Evolutionary conservation across 2,113 vertebrate genomes (phyloP), one percentile per base, ranked within the genome.

Genomic region (Perca schrenkii): DNA sequence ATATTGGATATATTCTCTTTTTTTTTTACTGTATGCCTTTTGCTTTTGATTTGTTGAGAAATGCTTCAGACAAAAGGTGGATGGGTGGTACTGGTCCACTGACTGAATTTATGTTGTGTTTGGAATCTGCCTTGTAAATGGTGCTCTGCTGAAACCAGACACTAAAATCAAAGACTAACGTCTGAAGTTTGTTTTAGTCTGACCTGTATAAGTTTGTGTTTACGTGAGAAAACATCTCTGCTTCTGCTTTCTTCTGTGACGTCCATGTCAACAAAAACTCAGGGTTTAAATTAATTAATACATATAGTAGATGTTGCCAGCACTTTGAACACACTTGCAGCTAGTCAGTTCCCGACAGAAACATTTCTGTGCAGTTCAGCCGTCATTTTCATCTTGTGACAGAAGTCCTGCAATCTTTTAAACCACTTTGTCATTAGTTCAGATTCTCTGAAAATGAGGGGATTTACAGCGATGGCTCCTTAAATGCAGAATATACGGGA

Each of bases 381-480:
- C 8, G 0, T 68, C 74, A 61, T 74, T 84, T 84, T 74, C 73
- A 66, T 81, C 83, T 86, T 73, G 56, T 79, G 82, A 82, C 82
- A 83, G 78, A 87, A 79, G 74, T 58, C 16, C 62, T 62, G 13
- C 85, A 86, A 86, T 88, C 79, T 86, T 87, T 88, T 84, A 90
- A 87, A 84, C 77, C 87, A 86, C 79, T 77, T 82, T 82, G 61
- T 88, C 79, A 79, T 92, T 79, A 81, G 79, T 63, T 69, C n/a
- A 74, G 79, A 82, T 56, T 84, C 76, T 40, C 66, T 90, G 66
- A 84, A 90, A 85, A 88, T 79, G 56, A 89, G 53, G 8, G 46
- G 89, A 87, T 90, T 10, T 86, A 85, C 62, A 65, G 71, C 52
- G 28, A 61, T 16, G 69, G 65, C 70, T 71, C 63, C 69, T 75